Evolutionary conservation across 1,140 invertebrate species (phyloP).

Genomic region (Frieseomelitta varia): DNA sequence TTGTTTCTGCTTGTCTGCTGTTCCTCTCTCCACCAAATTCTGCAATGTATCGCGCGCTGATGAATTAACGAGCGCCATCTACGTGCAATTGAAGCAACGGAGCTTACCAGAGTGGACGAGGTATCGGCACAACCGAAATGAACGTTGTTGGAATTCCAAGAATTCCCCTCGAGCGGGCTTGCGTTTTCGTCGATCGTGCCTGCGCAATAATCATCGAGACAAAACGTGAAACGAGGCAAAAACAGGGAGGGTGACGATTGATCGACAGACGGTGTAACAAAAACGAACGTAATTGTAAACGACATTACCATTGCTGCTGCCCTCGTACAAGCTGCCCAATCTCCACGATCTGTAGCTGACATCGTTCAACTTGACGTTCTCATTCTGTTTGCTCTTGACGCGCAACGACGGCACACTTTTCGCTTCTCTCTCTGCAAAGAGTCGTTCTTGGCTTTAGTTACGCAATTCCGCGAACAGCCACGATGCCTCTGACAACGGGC

Average conservation of each 20-base stretch:
- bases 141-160: slow-evolving; percentile 67
- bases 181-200: slow-evolving; percentile 72
- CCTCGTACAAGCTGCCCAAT: slow-evolving; percentile 78
- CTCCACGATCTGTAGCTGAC: slow-evolving; percentile 80
- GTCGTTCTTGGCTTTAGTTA: slow-evolving; percentile 21
- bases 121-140: slow-evolving; percentile 69
- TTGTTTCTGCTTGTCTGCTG: slow-evolving; percentile 62
- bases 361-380: slow-evolving; percentile 75
- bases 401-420: slow-evolving; percentile 56
- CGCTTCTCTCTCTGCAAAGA: slow-evolving; percentile 62
- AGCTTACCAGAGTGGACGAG: slow-evolving; percentile 75
- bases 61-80: slow-evolving; percentile 10
- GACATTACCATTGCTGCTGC: slow-evolving; percentile 69
- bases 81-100: background rate
- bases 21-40: slow-evolving; percentile 71
- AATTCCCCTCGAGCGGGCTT: slow-evolving; percentile 61
- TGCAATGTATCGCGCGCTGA: slow-evolving; percentile 35
- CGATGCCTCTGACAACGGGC: background rate
- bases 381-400: slow-evolving; percentile 66
- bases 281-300: background rate
- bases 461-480: slow-evolving; percentile 13
- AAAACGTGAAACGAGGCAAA: background rate
- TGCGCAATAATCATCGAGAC: slow-evolving; percentile 31
- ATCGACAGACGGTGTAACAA: too few relatives aligned
- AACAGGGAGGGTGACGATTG: too few relatives aligned